Evolutionary conservation across 2,797 vertebrate genomes (phyloP).

Genomic region (Rhinella marina): DNA sequence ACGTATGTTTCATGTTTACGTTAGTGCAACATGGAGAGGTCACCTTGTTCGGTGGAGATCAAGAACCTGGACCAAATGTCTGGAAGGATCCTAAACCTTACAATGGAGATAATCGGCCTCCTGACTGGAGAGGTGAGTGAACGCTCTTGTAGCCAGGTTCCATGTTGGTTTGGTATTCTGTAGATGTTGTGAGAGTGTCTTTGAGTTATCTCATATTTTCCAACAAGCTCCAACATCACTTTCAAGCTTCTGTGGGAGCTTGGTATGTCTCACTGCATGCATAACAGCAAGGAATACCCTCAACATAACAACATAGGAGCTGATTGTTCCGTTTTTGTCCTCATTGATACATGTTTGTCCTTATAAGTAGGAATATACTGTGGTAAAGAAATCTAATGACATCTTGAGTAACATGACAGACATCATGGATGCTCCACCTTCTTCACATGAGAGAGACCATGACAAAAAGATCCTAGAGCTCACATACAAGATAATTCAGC

Average conservation of each 20-base stretch:
- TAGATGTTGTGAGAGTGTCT: background rate
- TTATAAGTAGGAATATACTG: conserved; percentile 11
- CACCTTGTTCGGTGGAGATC: background rate
- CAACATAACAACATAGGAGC: background rate
- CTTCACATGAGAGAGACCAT: conserved; percentile 2
- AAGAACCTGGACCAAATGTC: background rate
- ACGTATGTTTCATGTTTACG: background rate
- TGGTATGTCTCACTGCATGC: background rate
- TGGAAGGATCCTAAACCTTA: conserved; percentile 27
- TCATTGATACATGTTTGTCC: background rate
- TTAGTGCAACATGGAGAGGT: background rate
- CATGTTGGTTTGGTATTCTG: background rate
- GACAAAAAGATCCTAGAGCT: conserved; percentile 44
- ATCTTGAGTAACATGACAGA: background rate
- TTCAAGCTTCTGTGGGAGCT: background rate
- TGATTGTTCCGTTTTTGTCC: background rate
- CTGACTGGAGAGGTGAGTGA: conserved; percentile 45
- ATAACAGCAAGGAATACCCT: background rate
- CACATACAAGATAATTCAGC: conserved; percentile 24
- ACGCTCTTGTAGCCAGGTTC: background rate
- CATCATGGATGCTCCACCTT: background rate
- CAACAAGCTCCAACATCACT: too few relatives aligned
- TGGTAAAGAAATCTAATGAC: conserved; percentile 17
- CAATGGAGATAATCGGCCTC: conserved; percentile 27
- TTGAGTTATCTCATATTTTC: background rate